Percentiles rank a stretch among this genome's conserved stretches.
phyloP scores from a whole-genome alignment of 1,140 invertebrate genomes.

The Notospermus geniculatus region DNA sequence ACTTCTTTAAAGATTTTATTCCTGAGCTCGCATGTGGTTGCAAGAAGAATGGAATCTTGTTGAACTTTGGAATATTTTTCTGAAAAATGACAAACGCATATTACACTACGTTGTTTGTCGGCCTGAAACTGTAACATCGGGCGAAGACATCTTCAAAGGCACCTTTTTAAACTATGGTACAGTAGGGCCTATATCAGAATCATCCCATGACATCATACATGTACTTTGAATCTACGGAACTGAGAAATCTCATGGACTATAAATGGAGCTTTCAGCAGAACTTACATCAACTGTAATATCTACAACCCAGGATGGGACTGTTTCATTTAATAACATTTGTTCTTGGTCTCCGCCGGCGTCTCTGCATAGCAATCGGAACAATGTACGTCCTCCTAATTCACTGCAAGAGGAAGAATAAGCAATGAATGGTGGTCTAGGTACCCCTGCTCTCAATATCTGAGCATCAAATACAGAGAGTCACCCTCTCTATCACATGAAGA shows the following conservation, averaged over 20 bases:
- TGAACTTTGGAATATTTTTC: conserved; percentile 91
- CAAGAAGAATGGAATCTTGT: conserved; percentile 96
- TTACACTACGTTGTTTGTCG: too few relatives aligned
- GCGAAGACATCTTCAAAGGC: too few relatives aligned
- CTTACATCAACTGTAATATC: conserved; percentile 84
- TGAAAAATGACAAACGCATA: conserved; percentile 46
- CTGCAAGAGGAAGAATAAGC: too few relatives aligned
- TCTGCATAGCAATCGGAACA: conserved; percentile 84
- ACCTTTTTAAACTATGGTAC: too few relatives aligned
- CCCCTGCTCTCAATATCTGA: too few relatives aligned
- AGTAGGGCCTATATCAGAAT: not conserved
- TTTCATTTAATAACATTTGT: conserved; percentile 86
- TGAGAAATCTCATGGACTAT: not conserved
- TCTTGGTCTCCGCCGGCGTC: conserved; percentile 96
- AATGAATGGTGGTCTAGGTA: too few relatives aligned
- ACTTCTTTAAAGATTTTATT: conserved; percentile 92
- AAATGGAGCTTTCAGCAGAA: not conserved
- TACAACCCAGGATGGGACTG: conserved; percentile 92
- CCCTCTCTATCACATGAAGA: too few relatives aligned
- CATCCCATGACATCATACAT: conserved; percentile 1
- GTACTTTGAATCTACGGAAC: not conserved
- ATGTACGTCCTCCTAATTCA: conserved; percentile 90
- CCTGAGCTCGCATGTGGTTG: conserved; percentile 87
- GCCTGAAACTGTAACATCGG: too few relatives aligned
- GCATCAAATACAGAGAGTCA: too few relatives aligned